phyloP scores from a whole-genome alignment of 2,113 vertebrate genomes.

The Mustelus asterias region DNA sequence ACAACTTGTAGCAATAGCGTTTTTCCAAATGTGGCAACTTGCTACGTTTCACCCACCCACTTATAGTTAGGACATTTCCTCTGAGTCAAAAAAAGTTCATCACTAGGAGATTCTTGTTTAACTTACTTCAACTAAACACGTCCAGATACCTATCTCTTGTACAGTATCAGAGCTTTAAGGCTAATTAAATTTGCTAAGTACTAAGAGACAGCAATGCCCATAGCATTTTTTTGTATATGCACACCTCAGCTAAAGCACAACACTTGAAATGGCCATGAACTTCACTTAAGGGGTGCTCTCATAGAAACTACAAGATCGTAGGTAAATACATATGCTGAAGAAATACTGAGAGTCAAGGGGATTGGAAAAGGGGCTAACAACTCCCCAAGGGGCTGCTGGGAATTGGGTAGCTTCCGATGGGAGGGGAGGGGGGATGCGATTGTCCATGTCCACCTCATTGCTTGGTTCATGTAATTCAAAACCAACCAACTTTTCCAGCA shows the following conservation, averaged over 20 bases:
- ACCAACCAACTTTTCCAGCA: not conserved
- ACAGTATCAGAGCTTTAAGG: not conserved
- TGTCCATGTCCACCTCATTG: not conserved
- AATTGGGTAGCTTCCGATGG: not conserved
- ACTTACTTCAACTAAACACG: not conserved
- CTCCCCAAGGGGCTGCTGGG: not conserved
- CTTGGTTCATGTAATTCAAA: not conserved
- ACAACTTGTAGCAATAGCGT: not conserved
- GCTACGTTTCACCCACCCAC: not conserved
- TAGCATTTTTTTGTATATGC: not conserved
- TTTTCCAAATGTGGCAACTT: not conserved
- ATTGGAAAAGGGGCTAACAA: not conserved
- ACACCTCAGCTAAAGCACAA: not conserved
- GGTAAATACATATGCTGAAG: not conserved
- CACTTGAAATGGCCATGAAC: not conserved
- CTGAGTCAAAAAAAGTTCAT: not conserved
- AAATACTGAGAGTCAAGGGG: not conserved
- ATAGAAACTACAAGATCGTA: not conserved
- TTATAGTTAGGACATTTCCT: not conserved
- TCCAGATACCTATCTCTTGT: not conserved
- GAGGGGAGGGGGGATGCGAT: not conserved
- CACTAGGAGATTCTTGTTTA: not conserved
- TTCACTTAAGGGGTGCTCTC: not conserved
- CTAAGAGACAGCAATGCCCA: not conserved
- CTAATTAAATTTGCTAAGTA: not conserved